Percentiles rank a stretch among this genome's conserved stretches.
phyloP scores from a whole-genome alignment of 2,888 invertebrate genomes.

The Drosophila niveifrons region DNA sequence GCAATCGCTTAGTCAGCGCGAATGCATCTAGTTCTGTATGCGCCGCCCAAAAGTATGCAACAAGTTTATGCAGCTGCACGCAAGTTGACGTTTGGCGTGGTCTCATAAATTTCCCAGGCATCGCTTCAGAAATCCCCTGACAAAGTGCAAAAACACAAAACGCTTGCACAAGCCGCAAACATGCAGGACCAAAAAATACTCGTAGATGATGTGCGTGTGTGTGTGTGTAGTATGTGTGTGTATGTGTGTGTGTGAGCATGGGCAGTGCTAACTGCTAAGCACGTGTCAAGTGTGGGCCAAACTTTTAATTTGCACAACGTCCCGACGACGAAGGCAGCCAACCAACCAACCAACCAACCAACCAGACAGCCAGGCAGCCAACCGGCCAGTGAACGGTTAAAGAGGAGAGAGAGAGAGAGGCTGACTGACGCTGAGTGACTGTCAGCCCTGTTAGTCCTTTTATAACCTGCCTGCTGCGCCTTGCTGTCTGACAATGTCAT shows the following conservation, averaged over 20 bases:
- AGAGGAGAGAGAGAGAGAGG: neutral
- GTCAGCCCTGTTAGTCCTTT: slow-evolving; percentile 75
- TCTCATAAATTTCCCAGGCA: slow-evolving; percentile 73
- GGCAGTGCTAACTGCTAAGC: slow-evolving; percentile 62
- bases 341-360: slow-evolving; percentile 52
- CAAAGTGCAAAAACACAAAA: slow-evolving; percentile 29
- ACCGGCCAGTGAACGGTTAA: slow-evolving; percentile 40
- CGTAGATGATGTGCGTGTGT: neutral
- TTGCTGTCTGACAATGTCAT: slow-evolving; percentile 79
- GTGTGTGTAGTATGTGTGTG: neutral
- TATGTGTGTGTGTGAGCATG: slow-evolving; percentile 7
- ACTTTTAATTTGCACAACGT: slow-evolving; percentile 77
- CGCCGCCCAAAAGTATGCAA: slow-evolving; percentile 57
- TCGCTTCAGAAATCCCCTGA: slow-evolving; percentile 30
- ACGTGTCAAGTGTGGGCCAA: slow-evolving; percentile 79
- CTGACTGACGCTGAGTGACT: slow-evolving; percentile 79
- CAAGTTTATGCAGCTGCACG: slow-evolving; percentile 78
- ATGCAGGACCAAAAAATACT: slow-evolving; percentile 26
- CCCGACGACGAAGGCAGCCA: slow-evolving; percentile 5
- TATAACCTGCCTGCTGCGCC: slow-evolving; percentile 58
- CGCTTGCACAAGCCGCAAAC: slow-evolving; percentile 44
- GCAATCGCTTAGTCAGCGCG: slow-evolving; percentile 29
- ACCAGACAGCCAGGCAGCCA: slow-evolving; percentile 36
- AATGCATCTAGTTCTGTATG: neutral
- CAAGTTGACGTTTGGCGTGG: slow-evolving; percentile 58